A percentile compares a stretch with the other conserved stretches of the same genome.
Conservation (phyloP, 2,888 invertebrate species). For the Cheilosia soror region DNA sequence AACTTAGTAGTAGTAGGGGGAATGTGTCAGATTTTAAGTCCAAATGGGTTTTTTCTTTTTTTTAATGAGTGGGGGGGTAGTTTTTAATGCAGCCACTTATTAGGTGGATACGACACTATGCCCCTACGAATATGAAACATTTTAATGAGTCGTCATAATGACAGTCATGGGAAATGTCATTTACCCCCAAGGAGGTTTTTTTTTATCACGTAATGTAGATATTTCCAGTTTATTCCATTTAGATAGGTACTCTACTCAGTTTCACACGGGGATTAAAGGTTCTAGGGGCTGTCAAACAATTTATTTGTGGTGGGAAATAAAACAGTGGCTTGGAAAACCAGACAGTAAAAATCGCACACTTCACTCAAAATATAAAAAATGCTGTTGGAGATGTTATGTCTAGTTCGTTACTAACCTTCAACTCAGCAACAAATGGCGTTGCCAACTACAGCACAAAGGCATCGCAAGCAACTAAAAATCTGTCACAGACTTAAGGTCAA, state of each 20-base stretch:
- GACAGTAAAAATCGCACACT: no score
- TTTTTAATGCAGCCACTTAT: slow-evolving; percentile 69
- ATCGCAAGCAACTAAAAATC: neutral
- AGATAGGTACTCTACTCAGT: neutral
- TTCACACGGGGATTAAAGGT: neutral
- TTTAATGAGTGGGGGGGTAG: slow-evolving; percentile 42
- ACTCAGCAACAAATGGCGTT: no score
- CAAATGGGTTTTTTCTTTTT: slow-evolving; percentile 11
- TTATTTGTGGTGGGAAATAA: no score
- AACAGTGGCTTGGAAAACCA: no score
- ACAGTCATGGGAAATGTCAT: slow-evolving; percentile 70
- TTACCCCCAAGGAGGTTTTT: slow-evolving; percentile 44
- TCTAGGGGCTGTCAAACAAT: neutral
- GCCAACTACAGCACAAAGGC: neutral
- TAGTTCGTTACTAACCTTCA: no score
- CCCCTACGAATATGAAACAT: slow-evolving; percentile 25
- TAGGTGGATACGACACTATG: slow-evolving; percentile 43
- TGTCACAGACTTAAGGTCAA: neutral
- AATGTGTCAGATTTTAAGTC: slow-evolving; percentile 37
- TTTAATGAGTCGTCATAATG: slow-evolving; percentile 64
- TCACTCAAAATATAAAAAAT: no score
- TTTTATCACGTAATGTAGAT: neutral
- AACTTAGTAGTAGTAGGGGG: slow-evolving; percentile 1
- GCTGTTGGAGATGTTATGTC: no score
- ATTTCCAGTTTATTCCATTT: neutral